Conservation (phyloP, 2,113 vertebrate species). For the Pelobates fuscus region DNA sequence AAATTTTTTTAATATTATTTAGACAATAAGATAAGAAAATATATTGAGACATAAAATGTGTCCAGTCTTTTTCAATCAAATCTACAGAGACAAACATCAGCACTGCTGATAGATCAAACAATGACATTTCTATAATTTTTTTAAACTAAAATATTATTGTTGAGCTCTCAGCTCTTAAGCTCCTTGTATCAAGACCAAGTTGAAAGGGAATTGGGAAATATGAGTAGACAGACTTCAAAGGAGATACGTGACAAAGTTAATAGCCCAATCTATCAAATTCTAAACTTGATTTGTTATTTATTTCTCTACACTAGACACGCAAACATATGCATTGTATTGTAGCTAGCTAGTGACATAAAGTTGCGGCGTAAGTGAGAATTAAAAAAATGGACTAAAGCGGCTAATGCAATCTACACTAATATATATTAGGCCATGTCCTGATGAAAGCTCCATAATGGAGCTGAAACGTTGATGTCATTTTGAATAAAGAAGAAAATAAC, state of each 20-base stretch:
- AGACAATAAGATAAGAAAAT: no score
- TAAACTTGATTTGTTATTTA: background rate
- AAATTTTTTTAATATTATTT: no score
- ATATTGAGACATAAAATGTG: background rate
- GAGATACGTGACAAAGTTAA: slow-evolving; percentile 2
- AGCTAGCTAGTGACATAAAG: no score
- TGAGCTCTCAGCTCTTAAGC: slow-evolving; percentile 13
- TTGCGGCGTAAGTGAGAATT: no score
- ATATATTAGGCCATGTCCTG: no score
- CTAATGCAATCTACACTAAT: no score
- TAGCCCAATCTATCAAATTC: background rate
- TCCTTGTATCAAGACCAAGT: slow-evolving; percentile 9
- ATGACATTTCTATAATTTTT: slow-evolving; percentile 29
- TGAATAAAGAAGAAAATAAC: no score
- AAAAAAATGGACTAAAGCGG: no score
- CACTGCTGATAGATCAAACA: slow-evolving; percentile 16
- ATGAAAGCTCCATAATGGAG: no score
- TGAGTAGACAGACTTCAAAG: slow-evolving; percentile 17
- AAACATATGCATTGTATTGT: background rate
- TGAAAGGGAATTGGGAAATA: slow-evolving; percentile 33
- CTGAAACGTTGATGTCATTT: no score
- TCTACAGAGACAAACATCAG: slow-evolving; percentile 7
- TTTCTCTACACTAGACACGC: background rate
- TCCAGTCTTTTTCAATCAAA: slow-evolving; percentile 22
- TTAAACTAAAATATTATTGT: slow-evolving; percentile 25